Conservation (phyloP, 1,140 invertebrate genomes). For the Penaeus vannamei region DNA sequence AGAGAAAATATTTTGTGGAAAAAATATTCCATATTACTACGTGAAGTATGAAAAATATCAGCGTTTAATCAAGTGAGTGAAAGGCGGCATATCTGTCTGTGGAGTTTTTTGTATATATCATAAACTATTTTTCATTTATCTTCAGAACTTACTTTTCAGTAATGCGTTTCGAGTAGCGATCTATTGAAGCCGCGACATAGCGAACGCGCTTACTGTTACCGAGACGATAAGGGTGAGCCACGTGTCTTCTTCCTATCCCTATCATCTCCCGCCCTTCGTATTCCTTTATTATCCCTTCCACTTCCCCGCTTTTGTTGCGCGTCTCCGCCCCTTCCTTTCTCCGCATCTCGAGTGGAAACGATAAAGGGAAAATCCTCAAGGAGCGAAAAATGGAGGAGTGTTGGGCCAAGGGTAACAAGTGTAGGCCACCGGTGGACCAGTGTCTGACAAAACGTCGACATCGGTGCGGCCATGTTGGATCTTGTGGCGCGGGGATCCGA, state of each 20-base stretch:
- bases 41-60: too few relatives aligned
- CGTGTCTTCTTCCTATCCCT: conserved; percentile 33
- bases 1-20: too few relatives aligned
- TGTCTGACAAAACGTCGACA: conserved; percentile 63
- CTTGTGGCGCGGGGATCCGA: conserved; percentile 52
- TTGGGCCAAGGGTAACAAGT: conserved; percentile 54
- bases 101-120: too few relatives aligned
- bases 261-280: background rate
- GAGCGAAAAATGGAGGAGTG: conserved; percentile 53
- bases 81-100: too few relatives aligned
- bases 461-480: conserved; percentile 61
- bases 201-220: too few relatives aligned
- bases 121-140: too few relatives aligned
- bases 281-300: conserved; percentile 27
- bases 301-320: conserved; percentile 42
- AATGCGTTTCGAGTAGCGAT: too few relatives aligned
- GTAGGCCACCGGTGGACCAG: conserved; percentile 57
- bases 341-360: conserved; percentile 48
- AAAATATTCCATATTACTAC: too few relatives aligned
- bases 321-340: conserved; percentile 38
- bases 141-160: too few relatives aligned
- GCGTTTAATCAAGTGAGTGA: too few relatives aligned
- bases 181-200: too few relatives aligned
- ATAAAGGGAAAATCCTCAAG: conserved; percentile 61
- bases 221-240: background rate